These are phyloP conservation scores for Grantiella picta DNA, from an alignment of 2,113 vertebrate species.

Conservation along the genomic window DNA sequence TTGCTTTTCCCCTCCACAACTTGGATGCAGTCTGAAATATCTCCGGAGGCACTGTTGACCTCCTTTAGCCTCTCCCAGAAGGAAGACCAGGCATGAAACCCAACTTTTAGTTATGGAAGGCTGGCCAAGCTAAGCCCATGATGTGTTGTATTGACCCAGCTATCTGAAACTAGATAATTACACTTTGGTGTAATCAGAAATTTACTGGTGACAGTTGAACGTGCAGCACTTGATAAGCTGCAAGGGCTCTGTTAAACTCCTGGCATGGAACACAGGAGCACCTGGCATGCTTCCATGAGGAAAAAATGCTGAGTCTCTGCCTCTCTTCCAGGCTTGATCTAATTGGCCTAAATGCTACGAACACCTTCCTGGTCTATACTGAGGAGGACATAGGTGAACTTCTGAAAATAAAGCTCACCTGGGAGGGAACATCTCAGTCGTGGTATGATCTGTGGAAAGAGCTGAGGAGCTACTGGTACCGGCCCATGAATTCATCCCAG, in stretches of 20 bases:
- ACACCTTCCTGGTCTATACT: conserved; percentile 92
- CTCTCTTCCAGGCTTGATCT: conserved; percentile 66
- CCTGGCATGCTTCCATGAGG: not conserved
- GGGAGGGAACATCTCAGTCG: conserved; percentile 79
- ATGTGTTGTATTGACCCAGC: not conserved
- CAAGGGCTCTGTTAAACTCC: not conserved
- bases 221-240: not conserved
- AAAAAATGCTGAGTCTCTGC: not conserved
- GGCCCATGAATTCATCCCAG: not conserved
- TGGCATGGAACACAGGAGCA: not conserved
- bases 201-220: not conserved
- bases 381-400: conserved; percentile 94
- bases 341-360: conserved; percentile 85
- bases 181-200: not conserved
- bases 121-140: not conserved
- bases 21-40: not conserved
- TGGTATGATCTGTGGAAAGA: conserved; percentile 80
- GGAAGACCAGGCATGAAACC: not conserved
- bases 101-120: not conserved
- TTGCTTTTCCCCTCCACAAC: not conserved
- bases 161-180: not conserved
- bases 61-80: not conserved
- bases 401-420: conserved; percentile 86
- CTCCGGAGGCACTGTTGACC: not conserved
- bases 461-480: conserved; percentile 73